Evolutionary conservation across 1,140 invertebrate species (phyloP).

Genomic region (Oreohelix idahoensis): DNA sequence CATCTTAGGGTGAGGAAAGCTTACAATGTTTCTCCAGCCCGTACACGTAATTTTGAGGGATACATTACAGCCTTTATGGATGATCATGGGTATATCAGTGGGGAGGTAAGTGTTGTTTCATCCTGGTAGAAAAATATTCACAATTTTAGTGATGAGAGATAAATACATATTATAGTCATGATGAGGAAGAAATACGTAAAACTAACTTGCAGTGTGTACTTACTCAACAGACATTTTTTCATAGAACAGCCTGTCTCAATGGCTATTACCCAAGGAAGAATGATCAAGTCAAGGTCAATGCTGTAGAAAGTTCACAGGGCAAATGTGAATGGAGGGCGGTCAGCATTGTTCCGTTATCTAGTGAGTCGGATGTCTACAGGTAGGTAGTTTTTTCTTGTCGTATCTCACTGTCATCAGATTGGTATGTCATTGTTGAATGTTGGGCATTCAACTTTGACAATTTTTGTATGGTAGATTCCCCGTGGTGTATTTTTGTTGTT

Average conservation of each 20-base stretch:
- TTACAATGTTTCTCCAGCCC: conserved; percentile 56
- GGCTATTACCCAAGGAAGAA: conserved; percentile 58
- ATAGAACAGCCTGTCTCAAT: conserved; percentile 45
- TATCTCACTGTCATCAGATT: no score
- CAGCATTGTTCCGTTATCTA: conserved; percentile 46
- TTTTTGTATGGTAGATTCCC: no score
- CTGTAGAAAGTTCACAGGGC: conserved; percentile 66
- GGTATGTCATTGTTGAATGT: no score
- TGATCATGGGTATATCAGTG: conserved; percentile 68
- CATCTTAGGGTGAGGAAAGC: conserved; percentile 25
- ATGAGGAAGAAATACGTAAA: no score
- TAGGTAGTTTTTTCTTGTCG: not conserved
- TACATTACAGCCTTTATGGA: conserved; percentile 53
- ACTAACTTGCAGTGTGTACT: no score
- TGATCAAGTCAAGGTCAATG: conserved; percentile 58
- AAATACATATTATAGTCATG: no score
- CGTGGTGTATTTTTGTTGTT: no score
- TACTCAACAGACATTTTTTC: conserved; percentile 55
- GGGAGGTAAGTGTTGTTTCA: conserved; percentile 50
- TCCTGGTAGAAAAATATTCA: no score
- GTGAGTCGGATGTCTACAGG: conserved; percentile 39
- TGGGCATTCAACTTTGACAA: no score
- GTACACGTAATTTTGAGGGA: conserved; percentile 56
- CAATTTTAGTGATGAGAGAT: no score
- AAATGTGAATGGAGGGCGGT: conserved; percentile 63